Percentiles rank a stretch among this genome's conserved stretches.
Evolutionary conservation across 1,140 invertebrate species (phyloP).

Genomic region (Camponotus floridanus): DNA sequence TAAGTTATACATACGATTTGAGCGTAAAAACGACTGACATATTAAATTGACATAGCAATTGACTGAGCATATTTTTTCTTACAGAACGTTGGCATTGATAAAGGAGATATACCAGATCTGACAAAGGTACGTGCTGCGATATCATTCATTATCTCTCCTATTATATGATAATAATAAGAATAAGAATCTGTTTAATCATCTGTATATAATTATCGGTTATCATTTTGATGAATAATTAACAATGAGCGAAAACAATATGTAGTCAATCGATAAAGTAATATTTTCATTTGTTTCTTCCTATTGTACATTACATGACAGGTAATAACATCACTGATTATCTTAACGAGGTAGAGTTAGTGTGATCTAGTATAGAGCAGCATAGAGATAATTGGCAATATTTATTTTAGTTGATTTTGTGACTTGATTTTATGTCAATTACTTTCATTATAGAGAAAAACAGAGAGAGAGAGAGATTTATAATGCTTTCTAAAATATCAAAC

Average conservation of each 20-base stretch:
- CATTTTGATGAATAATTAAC: constrained; percentile 28
- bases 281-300: constrained; percentile 50
- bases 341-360: constrained; percentile 54
- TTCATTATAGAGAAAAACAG: not conserved
- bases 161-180: not conserved
- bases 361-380: constrained; percentile 35
- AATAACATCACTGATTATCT: constrained; percentile 51
- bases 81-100: constrained; percentile 99
- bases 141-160: not conserved
- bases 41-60: not conserved
- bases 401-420: constrained; percentile 42
- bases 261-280: constrained; percentile 49
- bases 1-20: constrained; percentile 79
- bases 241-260: constrained; percentile 6
- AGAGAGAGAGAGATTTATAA: not conserved
- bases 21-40: not conserved
- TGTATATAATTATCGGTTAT: constrained; percentile 17
- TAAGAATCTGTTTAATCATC: constrained; percentile 16
- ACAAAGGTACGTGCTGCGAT: constrained; percentile 91
- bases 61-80: constrained; percentile 49
- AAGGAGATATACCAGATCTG: constrained; percentile 99
- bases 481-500: not conserved
- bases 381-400: constrained; percentile 40
- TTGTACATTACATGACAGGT: constrained; percentile 57
- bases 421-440: not conserved